phyloP scores from a whole-genome alignment of 1,140 invertebrate species.

The Meloidogyne hapla region DNA sequence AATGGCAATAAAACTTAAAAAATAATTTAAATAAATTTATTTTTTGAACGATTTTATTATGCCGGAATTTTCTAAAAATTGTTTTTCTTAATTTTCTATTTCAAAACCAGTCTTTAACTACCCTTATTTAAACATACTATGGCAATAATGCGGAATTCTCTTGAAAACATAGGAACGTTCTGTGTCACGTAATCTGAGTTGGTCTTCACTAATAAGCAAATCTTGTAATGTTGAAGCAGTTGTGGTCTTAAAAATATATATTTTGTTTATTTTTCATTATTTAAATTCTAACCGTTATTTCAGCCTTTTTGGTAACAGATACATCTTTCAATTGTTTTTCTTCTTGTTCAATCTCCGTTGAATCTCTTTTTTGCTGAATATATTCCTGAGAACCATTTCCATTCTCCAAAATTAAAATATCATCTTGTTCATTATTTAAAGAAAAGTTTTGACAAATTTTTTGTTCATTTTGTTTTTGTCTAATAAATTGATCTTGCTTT shows the following conservation, averaged over 20 bases:
- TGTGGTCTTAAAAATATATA: not conserved
- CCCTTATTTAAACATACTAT: constrained; percentile 22
- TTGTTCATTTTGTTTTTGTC: constrained; percentile 2
- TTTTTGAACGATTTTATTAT: too few species aligned
- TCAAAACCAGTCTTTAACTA: too few species aligned
- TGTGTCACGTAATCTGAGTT: constrained; percentile 11
- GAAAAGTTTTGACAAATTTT: constrained; percentile 3
- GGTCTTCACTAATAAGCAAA: constrained; percentile 12
- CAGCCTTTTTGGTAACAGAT: not conserved
- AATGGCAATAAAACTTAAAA: constrained; percentile 36
- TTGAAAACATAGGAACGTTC: constrained; percentile 19
- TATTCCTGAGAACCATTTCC: not conserved
- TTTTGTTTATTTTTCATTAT: not conserved
- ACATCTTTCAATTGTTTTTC: not conserved
- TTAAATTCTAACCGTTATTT: not conserved
- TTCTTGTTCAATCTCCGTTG: not conserved
- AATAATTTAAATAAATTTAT: constrained; percentile 6
- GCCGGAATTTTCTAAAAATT: too few species aligned
- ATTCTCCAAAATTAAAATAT: not conserved
- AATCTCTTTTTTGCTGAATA: not conserved
- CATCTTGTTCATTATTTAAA: constrained; percentile 1
- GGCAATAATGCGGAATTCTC: constrained; percentile 13
- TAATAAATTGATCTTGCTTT: not conserved
- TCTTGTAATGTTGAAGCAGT: constrained; percentile 11
- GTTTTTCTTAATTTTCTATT: too few species aligned